Evolutionary conservation across 2,113 vertebrate species (phyloP).

Genomic region (Plectropomus leopardus): DNA sequence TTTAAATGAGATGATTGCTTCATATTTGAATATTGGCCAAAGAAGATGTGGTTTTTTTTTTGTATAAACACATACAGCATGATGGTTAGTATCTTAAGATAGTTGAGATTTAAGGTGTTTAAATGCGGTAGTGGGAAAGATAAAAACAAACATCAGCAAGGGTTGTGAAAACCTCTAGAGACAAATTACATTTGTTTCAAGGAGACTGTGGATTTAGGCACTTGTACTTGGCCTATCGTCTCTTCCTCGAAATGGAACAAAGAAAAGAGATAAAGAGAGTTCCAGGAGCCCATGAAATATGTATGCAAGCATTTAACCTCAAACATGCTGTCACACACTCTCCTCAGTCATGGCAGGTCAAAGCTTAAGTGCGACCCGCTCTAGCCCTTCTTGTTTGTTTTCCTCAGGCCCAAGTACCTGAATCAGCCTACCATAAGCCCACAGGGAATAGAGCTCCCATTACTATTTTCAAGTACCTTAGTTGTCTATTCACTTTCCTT

Average conservation of each 20-base stretch:
- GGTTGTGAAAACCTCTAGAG: background rate
- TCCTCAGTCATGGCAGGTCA: conserved; percentile 56
- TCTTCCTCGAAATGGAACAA: conserved; percentile 51
- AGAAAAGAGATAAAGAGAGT: conserved; percentile 47
- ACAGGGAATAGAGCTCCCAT: conserved; percentile 7
- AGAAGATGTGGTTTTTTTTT: background rate
- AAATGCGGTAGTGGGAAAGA: background rate
- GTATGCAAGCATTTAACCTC: conserved; percentile 70
- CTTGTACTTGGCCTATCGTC: conserved; percentile 20
- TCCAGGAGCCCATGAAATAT: conserved; percentile 70
- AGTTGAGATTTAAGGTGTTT: background rate
- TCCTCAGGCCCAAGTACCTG: conserved; percentile 12
- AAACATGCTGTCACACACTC: conserved; percentile 39
- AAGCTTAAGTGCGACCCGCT: conserved; percentile 45
- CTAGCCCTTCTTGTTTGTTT: conserved; percentile 52
- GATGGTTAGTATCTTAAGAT: background rate
- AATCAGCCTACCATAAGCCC: conserved; percentile 30
- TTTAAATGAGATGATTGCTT: conserved; percentile 3
- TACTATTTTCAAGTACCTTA: background rate
- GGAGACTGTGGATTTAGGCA: conserved; percentile 9
- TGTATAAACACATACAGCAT: background rate
- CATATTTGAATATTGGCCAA: background rate
- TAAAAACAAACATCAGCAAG: background rate
- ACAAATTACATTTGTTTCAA: conserved; percentile 38
- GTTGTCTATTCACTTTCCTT: background rate